Evolutionary conservation across 2,797 vertebrate species (phyloP).

Genomic region (Hapalemur alaotrensis): DNA sequence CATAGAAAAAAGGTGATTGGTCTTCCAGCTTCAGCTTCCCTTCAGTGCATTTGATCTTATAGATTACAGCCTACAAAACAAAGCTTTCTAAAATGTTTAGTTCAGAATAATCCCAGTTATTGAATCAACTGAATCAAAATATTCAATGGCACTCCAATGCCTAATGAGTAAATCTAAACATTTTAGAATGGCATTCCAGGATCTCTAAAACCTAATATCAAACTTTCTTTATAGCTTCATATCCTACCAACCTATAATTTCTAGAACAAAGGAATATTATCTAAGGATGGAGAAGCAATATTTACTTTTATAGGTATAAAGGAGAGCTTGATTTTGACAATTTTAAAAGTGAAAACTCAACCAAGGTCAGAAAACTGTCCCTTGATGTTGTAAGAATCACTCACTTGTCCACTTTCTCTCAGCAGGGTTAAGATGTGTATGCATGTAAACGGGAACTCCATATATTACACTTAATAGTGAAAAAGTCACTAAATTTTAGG

Average conservation of each 20-base stretch:
- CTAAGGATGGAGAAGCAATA: background rate
- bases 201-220: background rate
- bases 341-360: background rate
- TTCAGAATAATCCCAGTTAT: background rate
- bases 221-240: background rate
- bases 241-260: background rate
- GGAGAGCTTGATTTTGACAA: background rate
- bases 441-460: background rate
- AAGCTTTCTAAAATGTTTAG: constrained; percentile 1
- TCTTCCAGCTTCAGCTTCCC: background rate
- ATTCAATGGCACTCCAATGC: background rate
- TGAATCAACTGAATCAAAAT: background rate
- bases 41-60: background rate
- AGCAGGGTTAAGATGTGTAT: background rate
- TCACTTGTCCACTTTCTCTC: background rate
- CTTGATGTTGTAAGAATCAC: background rate
- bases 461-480: background rate
- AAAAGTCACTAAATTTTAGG: background rate
- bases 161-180: constrained; percentile 25
- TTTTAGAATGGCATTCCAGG: background rate
- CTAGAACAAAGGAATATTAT: background rate
- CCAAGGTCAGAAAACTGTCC: background rate
- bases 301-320: background rate
- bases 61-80: background rate
- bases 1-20: background rate